Base-by-base conservation (phyloP, 2,113 vertebrate species). In the Anhinga rufa region DNA sequence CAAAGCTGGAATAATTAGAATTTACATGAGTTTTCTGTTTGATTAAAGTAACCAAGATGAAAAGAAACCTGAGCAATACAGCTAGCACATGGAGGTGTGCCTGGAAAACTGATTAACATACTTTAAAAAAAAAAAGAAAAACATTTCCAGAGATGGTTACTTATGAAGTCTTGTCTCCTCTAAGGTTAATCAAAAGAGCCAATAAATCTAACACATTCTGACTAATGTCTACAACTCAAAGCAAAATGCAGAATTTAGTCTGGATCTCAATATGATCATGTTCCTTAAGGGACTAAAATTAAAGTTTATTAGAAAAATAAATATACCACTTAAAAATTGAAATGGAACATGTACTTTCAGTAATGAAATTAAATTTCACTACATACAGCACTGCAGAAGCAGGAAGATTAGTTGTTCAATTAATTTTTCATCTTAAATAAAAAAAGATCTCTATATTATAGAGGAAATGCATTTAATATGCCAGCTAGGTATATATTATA, bases 251-350 rank as follows among this genome's bases (percentile, higher is more conserved):
- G 55, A 54, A 71, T 60, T 85, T 69, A 77, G 38, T 48, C 65
- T 78, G 80, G 49, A n/a, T 82, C 70, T 91, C 90, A 64, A 26
- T 69, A 34, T 8, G 51, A 60, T 86, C 51, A 9, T 31, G 34
- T 60, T 93, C 80, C 93, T 93, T 66, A 29, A 66, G 60, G 76
- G 71, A 82, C 46, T 79, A 55, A 86, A 92, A 86, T 92, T 65
- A 80, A 95, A 65, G 55, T 91, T 85, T 82, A 88, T 91, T 94
- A 94, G 76, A 70, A 88, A 93, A 88, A 86, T 82, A 93, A 93
- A 93, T 51, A 88, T 22, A 60, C 36, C 51, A 42, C 64, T 93
- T 91, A 75, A 86, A 85, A 82, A 75, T 24, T 22, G 19, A 78
- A 86, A 82, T 36, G 29, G 70, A 93, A 85, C 36, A 15, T 21